phyloP scores from a whole-genome alignment of 2,113 vertebrate genomes.

The Laterallus jamaicensis region DNA sequence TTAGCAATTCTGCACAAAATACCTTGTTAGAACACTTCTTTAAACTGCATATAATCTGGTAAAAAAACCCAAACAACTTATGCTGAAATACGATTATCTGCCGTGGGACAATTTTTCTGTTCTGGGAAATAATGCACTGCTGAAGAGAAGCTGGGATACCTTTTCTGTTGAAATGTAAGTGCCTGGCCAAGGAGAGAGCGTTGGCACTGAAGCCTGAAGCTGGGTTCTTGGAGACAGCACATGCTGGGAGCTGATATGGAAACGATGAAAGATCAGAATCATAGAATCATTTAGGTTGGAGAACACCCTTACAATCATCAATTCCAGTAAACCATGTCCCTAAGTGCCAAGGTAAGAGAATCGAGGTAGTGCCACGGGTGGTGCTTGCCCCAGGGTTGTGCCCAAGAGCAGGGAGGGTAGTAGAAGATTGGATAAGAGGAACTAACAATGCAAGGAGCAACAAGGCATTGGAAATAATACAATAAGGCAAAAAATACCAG shows the following conservation, averaged over 20 bases:
- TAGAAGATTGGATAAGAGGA: neutral
- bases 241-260: neutral
- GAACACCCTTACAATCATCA: neutral
- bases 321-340: neutral
- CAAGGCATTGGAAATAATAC: neutral
- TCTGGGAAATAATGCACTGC: neutral
- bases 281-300: neutral
- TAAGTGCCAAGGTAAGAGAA: neutral
- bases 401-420: rapidly evolving
- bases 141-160: neutral
- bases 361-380: neutral
- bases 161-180: neutral
- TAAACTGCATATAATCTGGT: neutral
- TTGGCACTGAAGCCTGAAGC: neutral
- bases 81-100: neutral
- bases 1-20: neutral
- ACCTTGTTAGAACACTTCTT: neutral
- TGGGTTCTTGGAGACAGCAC: neutral
- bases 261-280: neutral
- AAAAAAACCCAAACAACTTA: neutral
- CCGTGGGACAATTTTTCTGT: neutral
- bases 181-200: neutral
- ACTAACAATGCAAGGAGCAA: neutral
- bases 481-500: neutral
- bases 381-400: neutral